Evolutionary conservation across 2,113 vertebrate species (phyloP).

Genomic region (Channa maculata): DNA sequence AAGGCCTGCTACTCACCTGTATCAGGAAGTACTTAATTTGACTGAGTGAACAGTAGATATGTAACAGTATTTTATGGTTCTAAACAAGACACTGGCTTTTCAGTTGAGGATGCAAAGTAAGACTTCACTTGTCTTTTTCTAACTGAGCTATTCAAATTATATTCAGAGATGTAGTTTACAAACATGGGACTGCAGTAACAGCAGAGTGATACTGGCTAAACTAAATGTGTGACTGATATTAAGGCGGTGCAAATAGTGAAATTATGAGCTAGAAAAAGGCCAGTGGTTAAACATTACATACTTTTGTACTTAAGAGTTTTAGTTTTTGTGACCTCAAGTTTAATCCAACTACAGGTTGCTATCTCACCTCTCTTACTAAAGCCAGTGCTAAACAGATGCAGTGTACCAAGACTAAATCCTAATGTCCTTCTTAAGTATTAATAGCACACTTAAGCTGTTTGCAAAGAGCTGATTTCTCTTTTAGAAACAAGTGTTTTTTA

Average conservation of each 20-base stretch:
- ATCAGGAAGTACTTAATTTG: background rate
- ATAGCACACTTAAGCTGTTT: conserved; percentile 69
- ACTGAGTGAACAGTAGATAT: background rate
- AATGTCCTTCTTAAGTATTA: conserved; percentile 46
- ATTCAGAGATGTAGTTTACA: conserved; percentile 56
- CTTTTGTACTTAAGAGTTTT: too few relatives aligned
- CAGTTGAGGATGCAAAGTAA: conserved; percentile 22
- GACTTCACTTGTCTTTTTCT: background rate
- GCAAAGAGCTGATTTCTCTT: conserved; percentile 21
- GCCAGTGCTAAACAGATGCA: conserved; percentile 2
- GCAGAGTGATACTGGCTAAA: background rate
- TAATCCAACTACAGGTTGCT: background rate
- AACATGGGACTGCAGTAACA: background rate
- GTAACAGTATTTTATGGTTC: background rate
- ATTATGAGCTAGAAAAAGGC: too few relatives aligned
- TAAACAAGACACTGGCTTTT: conserved; percentile 1
- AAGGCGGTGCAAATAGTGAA: too few relatives aligned
- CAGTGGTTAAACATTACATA: too few relatives aligned
- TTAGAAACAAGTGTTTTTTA: too few relatives aligned
- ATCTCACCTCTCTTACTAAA: background rate
- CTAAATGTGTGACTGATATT: background rate
- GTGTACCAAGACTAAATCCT: conserved; percentile 42
- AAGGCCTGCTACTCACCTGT: background rate
- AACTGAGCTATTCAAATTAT: conserved; percentile 69
- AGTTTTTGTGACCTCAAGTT: too few relatives aligned